Evolutionary conservation across 2,113 vertebrate species (phyloP), one percentile per base, ranked within the genome.

Genomic region (Centropristis striata): DNA sequence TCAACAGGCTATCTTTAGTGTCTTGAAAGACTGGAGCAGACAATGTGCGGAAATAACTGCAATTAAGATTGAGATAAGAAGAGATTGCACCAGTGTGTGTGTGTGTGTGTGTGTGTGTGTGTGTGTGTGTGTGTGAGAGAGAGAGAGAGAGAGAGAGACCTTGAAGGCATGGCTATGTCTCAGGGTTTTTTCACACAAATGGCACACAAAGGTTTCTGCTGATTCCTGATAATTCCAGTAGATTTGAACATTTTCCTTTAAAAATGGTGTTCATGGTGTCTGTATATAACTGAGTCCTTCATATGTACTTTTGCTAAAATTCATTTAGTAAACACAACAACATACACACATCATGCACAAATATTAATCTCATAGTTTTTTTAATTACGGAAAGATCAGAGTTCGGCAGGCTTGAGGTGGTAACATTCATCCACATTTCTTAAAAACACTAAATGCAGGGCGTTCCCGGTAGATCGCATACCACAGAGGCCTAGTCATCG

Each of bases 1-100:
- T 44, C 49, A 32, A 63, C n/a, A 76, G 5, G 18, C 46, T 39
- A 16, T 28, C 46, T 54, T 68, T 50, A 65, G 27, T 53, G 39
- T 41, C 25, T 42, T 39, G 27, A 75, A 8, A 55, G 18, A 61
- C 41, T 39, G 20, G 25, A 51, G 25, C 49, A 41, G 32, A 5
- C 8, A 28, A 50, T 28, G 18, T 66, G 27, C 27, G 2, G 44
- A 37, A 66, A 65, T 2, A 41, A 59, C 5, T 32, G 32, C 32
- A 32, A 32, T 32, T 11, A 44, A 5, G 42, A 44, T 44, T 20
- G 2, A n/a, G 20, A 39, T 13, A 25, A 25, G 6, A 50, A 53
- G 12, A 25, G 12, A 53, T 25, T 53, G 50, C 11, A 21, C 10
- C 4, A 12, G 49, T 11, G 23, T 25, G 42, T 15, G 42, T 27